A percentile compares a stretch with the other conserved stretches of the same genome.
Conservation (phyloP, 2,113 vertebrate species). For the Mormoops blainvillei region DNA sequence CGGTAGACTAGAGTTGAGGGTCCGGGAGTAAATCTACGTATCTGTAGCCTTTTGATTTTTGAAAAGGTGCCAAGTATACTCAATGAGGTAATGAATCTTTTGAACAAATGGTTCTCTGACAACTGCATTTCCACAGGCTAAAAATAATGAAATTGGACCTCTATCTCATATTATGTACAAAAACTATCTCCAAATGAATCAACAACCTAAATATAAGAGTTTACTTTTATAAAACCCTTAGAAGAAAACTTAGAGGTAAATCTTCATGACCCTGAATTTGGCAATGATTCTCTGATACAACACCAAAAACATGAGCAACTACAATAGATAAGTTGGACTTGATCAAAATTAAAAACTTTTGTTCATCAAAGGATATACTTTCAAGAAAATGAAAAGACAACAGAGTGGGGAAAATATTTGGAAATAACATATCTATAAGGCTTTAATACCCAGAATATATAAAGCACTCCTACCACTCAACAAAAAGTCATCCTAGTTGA, state of each 20-base stretch:
- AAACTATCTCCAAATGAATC: not conserved
- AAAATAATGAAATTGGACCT: not conserved
- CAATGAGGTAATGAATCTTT: not conserved
- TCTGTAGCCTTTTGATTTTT: not conserved
- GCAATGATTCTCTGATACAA: not conserved
- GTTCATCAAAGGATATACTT: not conserved
- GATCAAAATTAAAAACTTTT: not conserved
- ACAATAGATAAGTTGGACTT: not conserved
- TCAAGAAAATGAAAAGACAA: not conserved
- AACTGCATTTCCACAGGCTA: not conserved
- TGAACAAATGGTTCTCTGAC: not conserved
- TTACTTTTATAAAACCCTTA: not conserved
- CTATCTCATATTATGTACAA: not conserved
- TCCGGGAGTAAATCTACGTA: not conserved
- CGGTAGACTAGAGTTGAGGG: not conserved
- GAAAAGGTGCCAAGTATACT: not conserved
- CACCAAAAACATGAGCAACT: not conserved
- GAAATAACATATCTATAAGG: not conserved
- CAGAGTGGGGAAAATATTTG: not conserved
- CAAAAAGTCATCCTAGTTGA: not conserved
- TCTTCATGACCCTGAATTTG: not conserved
- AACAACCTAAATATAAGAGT: not conserved
- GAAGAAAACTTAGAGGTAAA: not conserved
- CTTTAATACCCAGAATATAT: not conserved
- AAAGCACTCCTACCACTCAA: not conserved